phyloP scores from a whole-genome alignment of 2,797 vertebrate species.

The Xenentodon cancila region DNA sequence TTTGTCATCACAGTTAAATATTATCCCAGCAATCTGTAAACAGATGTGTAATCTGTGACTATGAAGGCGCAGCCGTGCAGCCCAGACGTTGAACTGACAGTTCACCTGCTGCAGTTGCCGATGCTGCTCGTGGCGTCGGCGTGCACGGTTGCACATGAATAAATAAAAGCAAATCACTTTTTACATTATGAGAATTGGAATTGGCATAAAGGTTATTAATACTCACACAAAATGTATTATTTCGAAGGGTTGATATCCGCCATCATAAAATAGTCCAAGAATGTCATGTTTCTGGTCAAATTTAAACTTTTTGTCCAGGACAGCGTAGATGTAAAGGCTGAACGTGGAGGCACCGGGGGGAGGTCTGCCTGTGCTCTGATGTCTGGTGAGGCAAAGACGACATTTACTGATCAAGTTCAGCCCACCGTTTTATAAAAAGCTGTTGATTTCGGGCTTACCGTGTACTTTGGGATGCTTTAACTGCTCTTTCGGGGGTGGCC shows the following conservation, averaged over 20 bases:
- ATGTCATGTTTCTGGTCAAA: constrained; percentile 33
- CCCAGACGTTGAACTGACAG: too few species aligned
- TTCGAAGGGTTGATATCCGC: rapidly evolving
- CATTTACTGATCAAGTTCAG: rapidly evolving
- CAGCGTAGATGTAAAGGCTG: constrained; percentile 72
- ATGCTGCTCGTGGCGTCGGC: too few species aligned
- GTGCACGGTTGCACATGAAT: too few species aligned
- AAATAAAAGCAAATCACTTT: too few species aligned
- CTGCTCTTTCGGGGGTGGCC: background rate
- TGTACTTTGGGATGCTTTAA: constrained; percentile 9
- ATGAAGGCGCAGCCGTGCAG: too few species aligned
- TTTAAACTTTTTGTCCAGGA: constrained; percentile 72
- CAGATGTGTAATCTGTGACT: too few species aligned
- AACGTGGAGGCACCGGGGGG: constrained; percentile 41
- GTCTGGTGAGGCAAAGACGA: constrained; percentile 36
- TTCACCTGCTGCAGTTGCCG: too few species aligned
- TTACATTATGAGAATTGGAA: too few species aligned
- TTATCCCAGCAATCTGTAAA: too few species aligned
- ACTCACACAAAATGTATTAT: constrained; percentile 60
- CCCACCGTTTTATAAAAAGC: too few species aligned
- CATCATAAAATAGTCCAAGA: rapidly evolving
- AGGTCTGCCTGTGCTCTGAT: constrained; percentile 39
- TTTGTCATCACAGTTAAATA: too few species aligned
- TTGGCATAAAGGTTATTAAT: background rate
- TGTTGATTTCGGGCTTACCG: background rate